Evolutionary conservation across 2,113 vertebrate species (phyloP).

Genomic region (Tichodroma muraria): DNA sequence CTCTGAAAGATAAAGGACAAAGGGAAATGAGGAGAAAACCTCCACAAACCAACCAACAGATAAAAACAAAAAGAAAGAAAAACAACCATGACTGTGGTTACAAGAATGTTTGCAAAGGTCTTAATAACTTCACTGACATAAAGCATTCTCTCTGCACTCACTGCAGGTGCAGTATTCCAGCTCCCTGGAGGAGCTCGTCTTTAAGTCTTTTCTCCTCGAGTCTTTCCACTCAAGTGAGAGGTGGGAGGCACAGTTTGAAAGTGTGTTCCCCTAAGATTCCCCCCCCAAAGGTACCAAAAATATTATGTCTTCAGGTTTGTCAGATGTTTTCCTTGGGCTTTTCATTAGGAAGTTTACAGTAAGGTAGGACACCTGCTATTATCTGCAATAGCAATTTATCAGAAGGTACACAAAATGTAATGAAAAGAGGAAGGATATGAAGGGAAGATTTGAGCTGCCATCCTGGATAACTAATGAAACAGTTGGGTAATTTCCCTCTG

Average conservation of each 20-base stretch:
- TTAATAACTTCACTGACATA: slow-evolving; percentile 43
- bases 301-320: background rate
- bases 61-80: background rate
- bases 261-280: background rate
- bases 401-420: background rate
- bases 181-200: slow-evolving; percentile 17
- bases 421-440: slow-evolving; percentile 28
- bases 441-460: slow-evolving; percentile 11
- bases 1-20: background rate
- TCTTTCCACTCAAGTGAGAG: background rate
- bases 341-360: background rate
- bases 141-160: slow-evolving; percentile 50
- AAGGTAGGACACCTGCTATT: slow-evolving; percentile 31
- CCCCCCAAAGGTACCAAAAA: background rate
- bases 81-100: background rate
- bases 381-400: background rate
- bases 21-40: background rate
- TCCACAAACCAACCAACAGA: background rate
- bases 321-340: slow-evolving; percentile 1
- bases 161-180: slow-evolving; percentile 41
- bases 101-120: background rate
- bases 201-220: slow-evolving; percentile 26
- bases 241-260: slow-evolving; percentile 5
- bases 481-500: background rate
- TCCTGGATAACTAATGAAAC: background rate